Conservation (phyloP, 2,888 invertebrate genomes). For the Tinea semifulvella region DNA sequence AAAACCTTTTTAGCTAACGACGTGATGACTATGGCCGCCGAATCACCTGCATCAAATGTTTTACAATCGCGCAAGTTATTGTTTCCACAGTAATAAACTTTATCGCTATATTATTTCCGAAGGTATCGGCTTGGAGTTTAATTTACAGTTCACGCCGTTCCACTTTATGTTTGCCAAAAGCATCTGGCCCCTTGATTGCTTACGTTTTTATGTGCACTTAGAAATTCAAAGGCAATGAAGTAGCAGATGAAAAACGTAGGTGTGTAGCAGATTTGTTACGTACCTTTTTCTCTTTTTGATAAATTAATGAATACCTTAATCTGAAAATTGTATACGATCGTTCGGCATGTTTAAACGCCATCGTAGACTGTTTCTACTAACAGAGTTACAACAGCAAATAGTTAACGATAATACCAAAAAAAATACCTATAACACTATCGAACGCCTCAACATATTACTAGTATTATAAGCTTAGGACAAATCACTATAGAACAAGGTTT, state of each 20-base stretch:
- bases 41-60: conserved; percentile 5
- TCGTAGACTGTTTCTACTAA: no score
- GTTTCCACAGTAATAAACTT: conserved; percentile 37
- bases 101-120: conserved; percentile 40
- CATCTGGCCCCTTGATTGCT: conserved; percentile 58
- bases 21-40: background rate
- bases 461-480: no score
- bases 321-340: no score
- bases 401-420: no score
- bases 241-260: conserved; percentile 1
- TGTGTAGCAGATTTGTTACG: no score
- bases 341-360: no score
- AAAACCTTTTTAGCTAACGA: background rate
- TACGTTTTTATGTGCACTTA: conserved; percentile 58
- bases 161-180: conserved; percentile 53
- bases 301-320: no score
- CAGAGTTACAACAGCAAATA: no score
- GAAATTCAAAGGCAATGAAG: conserved; percentile 29
- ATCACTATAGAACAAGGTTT: no score
- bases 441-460: no score
- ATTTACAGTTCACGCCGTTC: conserved; percentile 55
- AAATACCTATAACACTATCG: no score
- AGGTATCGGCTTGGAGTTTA: conserved; percentile 55
- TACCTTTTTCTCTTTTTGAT: no score
- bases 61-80: conserved; percentile 22